Evolutionary conservation across 2,888 invertebrate genomes (phyloP).

Genomic region (Hypomecis atomaria): DNA sequence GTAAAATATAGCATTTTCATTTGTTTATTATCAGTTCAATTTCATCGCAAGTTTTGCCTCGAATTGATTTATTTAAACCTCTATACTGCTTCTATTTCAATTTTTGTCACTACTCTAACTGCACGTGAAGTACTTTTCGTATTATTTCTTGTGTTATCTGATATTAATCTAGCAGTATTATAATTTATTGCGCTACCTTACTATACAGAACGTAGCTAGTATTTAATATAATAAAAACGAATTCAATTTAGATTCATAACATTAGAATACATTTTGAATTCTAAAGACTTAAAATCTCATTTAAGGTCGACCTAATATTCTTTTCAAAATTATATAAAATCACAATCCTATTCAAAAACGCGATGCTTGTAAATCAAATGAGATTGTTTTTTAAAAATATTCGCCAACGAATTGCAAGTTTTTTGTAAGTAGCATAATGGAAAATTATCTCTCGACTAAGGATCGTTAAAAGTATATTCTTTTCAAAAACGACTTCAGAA

Average conservation of each 20-base stretch:
- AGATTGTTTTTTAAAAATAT: slow-evolving; percentile 28
- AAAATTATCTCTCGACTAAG: slow-evolving; percentile 43
- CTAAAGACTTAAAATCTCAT: slow-evolving; percentile 7
- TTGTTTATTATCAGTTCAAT: too few relatives aligned
- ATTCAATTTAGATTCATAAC: background rate
- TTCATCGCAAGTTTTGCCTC: too few relatives aligned
- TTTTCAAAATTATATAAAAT: slow-evolving; percentile 12
- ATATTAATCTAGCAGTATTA: too few relatives aligned
- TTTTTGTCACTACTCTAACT: too few relatives aligned
- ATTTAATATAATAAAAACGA: background rate
- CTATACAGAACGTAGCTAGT: too few relatives aligned
- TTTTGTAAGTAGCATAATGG: slow-evolving; percentile 36
- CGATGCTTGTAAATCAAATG: slow-evolving; percentile 26
- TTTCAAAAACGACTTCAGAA: slow-evolving; percentile 43
- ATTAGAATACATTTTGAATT: background rate
- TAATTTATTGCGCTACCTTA: too few relatives aligned
- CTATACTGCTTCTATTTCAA: too few relatives aligned
- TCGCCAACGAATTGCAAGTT: slow-evolving; percentile 31
- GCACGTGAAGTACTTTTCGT: too few relatives aligned
- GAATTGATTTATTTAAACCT: too few relatives aligned
- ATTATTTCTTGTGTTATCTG: too few relatives aligned
- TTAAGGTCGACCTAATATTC: background rate
- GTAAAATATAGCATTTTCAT: too few relatives aligned
- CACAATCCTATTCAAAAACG: slow-evolving; percentile 21
- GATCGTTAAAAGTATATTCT: slow-evolving; percentile 43